phyloP scores from a whole-genome alignment of 2,113 vertebrate species.

The Carlito syrichta region DNA sequence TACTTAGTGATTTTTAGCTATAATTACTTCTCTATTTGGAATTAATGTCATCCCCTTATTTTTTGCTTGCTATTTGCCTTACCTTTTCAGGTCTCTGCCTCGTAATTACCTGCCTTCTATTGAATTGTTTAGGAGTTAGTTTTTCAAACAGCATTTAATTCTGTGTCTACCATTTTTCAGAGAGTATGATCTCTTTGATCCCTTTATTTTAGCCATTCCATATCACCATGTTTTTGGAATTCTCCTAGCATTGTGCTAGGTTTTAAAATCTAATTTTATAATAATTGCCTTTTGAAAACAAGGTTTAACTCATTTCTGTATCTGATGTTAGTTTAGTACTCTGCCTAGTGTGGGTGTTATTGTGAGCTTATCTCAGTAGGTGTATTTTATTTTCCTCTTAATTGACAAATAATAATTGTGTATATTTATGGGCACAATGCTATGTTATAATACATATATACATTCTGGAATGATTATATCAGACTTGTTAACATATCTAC shows the following conservation, averaged over 20 bases:
- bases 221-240: background rate
- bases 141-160: background rate
- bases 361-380: background rate
- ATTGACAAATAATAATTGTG: background rate
- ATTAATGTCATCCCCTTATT: background rate
- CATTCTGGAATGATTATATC: background rate
- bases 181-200: background rate
- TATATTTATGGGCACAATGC: background rate
- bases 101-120: background rate
- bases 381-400: background rate
- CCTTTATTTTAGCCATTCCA: background rate
- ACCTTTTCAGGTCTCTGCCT: background rate
- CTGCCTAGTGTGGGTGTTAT: background rate
- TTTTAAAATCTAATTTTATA: background rate
- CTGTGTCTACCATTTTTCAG: background rate
- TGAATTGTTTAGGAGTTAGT: background rate
- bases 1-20: background rate
- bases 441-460: background rate
- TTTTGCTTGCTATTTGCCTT: background rate
- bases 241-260: background rate
- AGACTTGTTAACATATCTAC: background rate
- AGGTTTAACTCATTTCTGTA: background rate
- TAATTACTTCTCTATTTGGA: background rate
- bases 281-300: background rate
- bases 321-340: background rate